Evolutionary conservation across 2,797 vertebrate species (phyloP), one percentile per base, ranked within the genome.

Genomic region (Trichosurus vulpecula): DNA sequence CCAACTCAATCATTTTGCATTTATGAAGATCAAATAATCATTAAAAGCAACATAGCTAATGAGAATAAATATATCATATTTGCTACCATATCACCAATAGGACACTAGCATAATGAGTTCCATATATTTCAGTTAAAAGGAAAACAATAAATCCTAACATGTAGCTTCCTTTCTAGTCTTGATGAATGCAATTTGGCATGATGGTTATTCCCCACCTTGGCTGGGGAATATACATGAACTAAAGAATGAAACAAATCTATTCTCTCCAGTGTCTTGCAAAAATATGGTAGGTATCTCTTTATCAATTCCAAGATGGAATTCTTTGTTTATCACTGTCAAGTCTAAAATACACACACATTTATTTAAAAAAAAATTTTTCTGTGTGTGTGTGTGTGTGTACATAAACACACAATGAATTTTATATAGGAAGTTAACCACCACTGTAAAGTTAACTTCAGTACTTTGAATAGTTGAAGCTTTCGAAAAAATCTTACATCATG

Each of bases 31-130:
- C 93, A 0, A 0, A 61, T 10, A 89, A n/a, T 91, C 41, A 54
- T 53, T 0, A 0, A 54, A 95, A 35, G 56, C 57, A 94, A 93
- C 52, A 58, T 31, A 96, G 54, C 54, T 95, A 92, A 90, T 92
- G 87, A 92, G 35, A 93, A 92, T 52, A 95, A 90, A 91, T 96
- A 29, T 96, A 57, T 94, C n/a, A 52, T 47, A 54, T 57, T 92
- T 87, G 25, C 74, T 95, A 41, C 41, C 66, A 47, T 47, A 81
- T 47, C n/a, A 47, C 41, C 22, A 95, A 95, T 51, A 94, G 93
- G 96, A 51, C 91, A 90, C 35, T 87, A 41, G 54, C 91, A 31
- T 74, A 56, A 89, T 41, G 29, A 54, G 66, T 54, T 47, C 94
- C 74, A 92, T 91, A 81, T 81, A 47, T 81, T 81, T 81, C n/a